A percentile compares a stretch with the other conserved stretches of the same genome.
Evolutionary conservation across 2,888 invertebrate species (phyloP).

Genomic region (Escarpia spicata): DNA sequence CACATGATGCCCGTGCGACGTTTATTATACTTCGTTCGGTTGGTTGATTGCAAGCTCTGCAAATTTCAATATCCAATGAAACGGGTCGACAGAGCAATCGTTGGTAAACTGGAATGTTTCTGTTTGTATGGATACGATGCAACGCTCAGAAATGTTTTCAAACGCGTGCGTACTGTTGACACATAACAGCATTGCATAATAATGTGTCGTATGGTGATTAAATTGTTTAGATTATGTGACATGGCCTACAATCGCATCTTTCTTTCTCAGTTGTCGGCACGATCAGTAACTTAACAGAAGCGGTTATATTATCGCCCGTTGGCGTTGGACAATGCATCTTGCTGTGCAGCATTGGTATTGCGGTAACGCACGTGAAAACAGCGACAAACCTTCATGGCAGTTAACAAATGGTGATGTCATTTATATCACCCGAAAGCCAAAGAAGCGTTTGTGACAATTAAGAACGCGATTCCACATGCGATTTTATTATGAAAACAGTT

Average conservation of each 20-base stretch:
- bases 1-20: background rate
- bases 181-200: background rate
- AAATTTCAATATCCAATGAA: background rate
- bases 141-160: background rate
- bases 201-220: background rate
- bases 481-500: no score
- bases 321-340: background rate
- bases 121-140: slow-evolving; percentile 3
- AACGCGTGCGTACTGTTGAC: background rate
- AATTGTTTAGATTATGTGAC: background rate
- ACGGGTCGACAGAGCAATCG: background rate
- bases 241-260: background rate
- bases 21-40: background rate
- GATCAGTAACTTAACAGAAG: background rate
- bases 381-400: background rate
- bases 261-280: background rate
- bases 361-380: background rate
- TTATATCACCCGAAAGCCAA: background rate
- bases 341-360: background rate
- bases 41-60: background rate
- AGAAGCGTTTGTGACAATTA: no score
- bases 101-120: background rate
- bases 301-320: background rate
- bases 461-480: no score
- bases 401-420: background rate